A percentile compares a stretch with the other conserved stretches of the same genome.
Evolutionary conservation across 1,140 invertebrate genomes (phyloP).

Genomic region (Drosophila nannoptera): DNA sequence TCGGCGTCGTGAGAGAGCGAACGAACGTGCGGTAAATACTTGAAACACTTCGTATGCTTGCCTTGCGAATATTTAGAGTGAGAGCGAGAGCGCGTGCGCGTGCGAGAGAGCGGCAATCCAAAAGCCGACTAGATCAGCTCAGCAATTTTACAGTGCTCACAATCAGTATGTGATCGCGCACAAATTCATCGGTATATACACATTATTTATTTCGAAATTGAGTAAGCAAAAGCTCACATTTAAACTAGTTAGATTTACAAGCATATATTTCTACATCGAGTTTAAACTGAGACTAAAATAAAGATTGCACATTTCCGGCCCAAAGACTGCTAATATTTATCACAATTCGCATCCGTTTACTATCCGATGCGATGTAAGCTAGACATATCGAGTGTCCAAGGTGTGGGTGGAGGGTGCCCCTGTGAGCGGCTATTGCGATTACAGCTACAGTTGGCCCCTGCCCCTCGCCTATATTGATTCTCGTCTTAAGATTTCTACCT

Average conservation of each 20-base stretch:
- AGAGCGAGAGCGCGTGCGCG: neutral
- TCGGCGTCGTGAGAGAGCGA: neutral
- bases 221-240: neutral
- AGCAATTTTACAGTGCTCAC: neutral
- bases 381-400: conserved; percentile 11
- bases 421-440: conserved; percentile 22
- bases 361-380: conserved; percentile 48
- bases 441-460: conserved; percentile 1
- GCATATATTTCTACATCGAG: neutral
- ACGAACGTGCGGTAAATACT: neutral
- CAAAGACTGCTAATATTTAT: conserved; percentile 78
- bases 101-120: neutral
- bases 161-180: neutral
- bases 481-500: neutral
- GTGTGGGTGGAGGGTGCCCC: neutral
- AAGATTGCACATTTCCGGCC: conserved; percentile 79
- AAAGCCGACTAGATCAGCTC: neutral
- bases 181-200: neutral
- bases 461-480: conserved; percentile 7
- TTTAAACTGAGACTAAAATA: conserved; percentile 54
- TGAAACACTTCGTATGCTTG: neutral
- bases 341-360: conserved; percentile 74
- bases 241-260: neutral
- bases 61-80: neutral
- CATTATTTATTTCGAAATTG: conserved; percentile 9